Evolutionary conservation across 1,140 invertebrate species (phyloP).

Genomic region (Copidosoma floridanum): DNA sequence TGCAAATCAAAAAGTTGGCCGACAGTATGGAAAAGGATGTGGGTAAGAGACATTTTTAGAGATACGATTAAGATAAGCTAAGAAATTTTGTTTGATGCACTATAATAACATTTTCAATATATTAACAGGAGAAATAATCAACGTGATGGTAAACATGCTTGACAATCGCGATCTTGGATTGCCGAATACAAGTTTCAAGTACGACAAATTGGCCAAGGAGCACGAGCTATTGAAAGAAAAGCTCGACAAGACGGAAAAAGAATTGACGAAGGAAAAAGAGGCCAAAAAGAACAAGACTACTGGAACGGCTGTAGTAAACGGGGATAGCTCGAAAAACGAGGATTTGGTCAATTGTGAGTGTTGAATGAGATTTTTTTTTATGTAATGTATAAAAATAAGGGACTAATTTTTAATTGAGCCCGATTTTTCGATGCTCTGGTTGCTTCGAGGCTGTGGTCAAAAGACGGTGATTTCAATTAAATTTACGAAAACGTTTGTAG

Average conservation of each 20-base stretch:
- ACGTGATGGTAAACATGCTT: constrained; percentile 60
- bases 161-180: constrained; percentile 54
- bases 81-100: too few relatives aligned
- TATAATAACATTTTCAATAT: too few relatives aligned
- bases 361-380: too few relatives aligned
- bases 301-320: neutral
- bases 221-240: constrained; percentile 49
- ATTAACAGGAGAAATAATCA: constrained; percentile 63
- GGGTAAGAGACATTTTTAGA: constrained; percentile 52
- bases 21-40: constrained; percentile 79
- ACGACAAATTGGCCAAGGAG: constrained; percentile 49
- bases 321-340: constrained; percentile 44
- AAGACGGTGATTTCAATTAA: too few relatives aligned
- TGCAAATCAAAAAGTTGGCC: constrained; percentile 74
- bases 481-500: too few relatives aligned
- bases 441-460: too few relatives aligned
- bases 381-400: too few relatives aligned
- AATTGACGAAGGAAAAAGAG: constrained; percentile 52
- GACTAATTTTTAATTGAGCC: neutral
- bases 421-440: neutral
- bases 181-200: constrained; percentile 39
- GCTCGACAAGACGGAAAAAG: constrained; percentile 46
- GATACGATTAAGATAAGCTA: too few relatives aligned
- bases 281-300: constrained; percentile 49
- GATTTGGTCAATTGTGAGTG: constrained; percentile 41